These are phyloP conservation scores for Oenanthe melanoleuca DNA, from an alignment of 2,113 vertebrate genomes.

Conservation along the genomic window DNA sequence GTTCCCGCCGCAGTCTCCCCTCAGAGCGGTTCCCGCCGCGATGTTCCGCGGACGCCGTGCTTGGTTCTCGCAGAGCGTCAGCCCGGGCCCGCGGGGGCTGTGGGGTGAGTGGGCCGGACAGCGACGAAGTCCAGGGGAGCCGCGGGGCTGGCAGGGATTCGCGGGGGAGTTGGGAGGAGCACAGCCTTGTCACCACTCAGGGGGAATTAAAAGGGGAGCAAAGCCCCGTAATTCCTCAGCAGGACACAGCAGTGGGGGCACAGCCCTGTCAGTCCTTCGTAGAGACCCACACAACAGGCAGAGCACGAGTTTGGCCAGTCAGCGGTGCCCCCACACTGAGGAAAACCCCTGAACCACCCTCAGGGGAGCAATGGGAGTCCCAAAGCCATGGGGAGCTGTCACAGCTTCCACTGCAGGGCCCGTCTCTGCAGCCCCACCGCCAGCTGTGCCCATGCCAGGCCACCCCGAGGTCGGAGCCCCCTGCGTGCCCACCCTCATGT, in stretches of 20 bases:
- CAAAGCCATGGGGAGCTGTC: background rate
- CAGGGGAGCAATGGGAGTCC: background rate
- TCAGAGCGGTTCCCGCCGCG: background rate
- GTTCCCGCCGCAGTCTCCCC: too few species aligned
- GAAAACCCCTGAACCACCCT: background rate
- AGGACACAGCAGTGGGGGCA: background rate
- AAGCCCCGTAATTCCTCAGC: background rate
- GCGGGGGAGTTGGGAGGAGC: background rate
- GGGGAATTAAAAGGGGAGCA: background rate
- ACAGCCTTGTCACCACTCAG: too few species aligned
- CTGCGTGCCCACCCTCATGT: background rate
- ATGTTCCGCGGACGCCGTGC: conserved; percentile 71
- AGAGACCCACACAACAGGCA: background rate
- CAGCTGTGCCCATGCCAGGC: background rate
- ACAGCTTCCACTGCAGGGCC: background rate
- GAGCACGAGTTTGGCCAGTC: background rate
- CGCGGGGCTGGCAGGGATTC: background rate
- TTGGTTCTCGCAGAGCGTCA: conserved; percentile 79
- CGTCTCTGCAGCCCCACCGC: too few species aligned
- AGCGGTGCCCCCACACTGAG: fast-evolving
- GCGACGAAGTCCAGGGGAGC: too few species aligned
- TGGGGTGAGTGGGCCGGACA: conserved; percentile 67
- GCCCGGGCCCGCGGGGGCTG: conserved; percentile 23
- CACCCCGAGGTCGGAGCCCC: fast-evolving
- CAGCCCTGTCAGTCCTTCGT: background rate